Evolutionary conservation across 1,140 invertebrate species (phyloP), one percentile per base, ranked within the genome.

Genomic region (Oryzaephilus surinamensis): DNA sequence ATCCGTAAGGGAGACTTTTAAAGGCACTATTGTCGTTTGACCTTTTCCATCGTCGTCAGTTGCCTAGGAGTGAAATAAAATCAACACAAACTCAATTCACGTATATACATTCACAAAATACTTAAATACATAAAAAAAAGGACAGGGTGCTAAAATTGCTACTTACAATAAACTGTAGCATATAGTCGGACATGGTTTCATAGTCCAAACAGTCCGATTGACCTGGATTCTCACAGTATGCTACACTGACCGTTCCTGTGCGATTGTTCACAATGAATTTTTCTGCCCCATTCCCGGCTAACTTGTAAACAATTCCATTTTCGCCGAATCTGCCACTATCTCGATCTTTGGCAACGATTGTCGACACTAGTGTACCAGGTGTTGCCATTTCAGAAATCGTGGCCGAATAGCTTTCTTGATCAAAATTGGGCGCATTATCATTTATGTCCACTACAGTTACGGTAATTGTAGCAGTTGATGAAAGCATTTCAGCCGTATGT

Each of bases 361-460:
- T 78, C 5, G 77, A 73, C 29, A 95, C 76, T 37, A 74, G 64
- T 27, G 77, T 77, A 1, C 81, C 84, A 1, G 76, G 70, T 0
- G 69, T 50, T 0, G 84, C 79, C 6, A 73, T 75, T 66, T 95
- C 90, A 1, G 74, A 73, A 12, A 92, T 73, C 3, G 54, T 60
- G 1, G 77, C 76, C 1, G 74, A 75, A 58, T 87, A 90, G 7
- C 75, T 74, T 27, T 80, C 75, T 51, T 78, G 73, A 16, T 77
- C 69, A 61, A 94, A 94, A 8, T 68, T 68, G 3, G 90, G 89
- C 4, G 80, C 73, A 62, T 93, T 92, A 65, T 94, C 89, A 64
- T 94, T 94, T n/a, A 83, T 79, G 64, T 95, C 89, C 5, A 75
- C 67, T 21, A 94, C 77, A 7, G 76, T 73, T 1, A 96, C 76